Base-by-base conservation (phyloP, 2,888 invertebrate genomes). In the Stenurella melanura region DNA sequence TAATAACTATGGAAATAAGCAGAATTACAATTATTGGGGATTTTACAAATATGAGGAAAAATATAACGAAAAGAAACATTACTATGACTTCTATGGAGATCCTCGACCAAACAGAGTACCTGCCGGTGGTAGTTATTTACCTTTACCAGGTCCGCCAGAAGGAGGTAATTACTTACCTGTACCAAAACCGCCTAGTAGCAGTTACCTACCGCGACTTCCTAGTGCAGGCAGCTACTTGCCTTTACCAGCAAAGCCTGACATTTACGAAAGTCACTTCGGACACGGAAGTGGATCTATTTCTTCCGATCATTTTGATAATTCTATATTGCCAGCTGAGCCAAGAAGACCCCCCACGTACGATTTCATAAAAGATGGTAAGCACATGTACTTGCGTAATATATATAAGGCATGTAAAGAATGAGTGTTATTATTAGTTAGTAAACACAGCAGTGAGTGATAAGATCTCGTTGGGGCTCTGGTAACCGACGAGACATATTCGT, bases 341-440 rank as follows among this genome's bases (percentile, higher is more conserved):
- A 78, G 86, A 72, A 79, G 79, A 50, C 84, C 83, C 7, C 78
- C 82, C 61, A 81, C 79, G 21, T 85, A 87, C 74, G 82, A 85
- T 77, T 85, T 85, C 75, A 68, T 88, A 19, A 87, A 86, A 85
- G 88, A 89, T 74, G 88, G 89, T 89, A 86, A 84, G 73, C 15
- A 70, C 11, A 15, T 42, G 10, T 30, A 30, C 57, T 15, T 57
- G 56, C 67, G 12, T 69, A 34, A 56, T 66, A 66, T 26, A 26
- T 4, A 26, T 26, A 26, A 26, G 21, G 21, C 4, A 4, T 26
- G 4, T 3, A 26, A 26, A 26, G 21, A 26, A 1, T 26, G 21
- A 26, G 1, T 4, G 15, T 66, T 18, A 38, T 26, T 17, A 64
- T 26, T 15, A 17, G 12, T 19, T 7, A 34, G 61, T 12, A n/a